Evolutionary conservation across 2,797 vertebrate species (phyloP).

Genomic region (Coccyzus lansbergi): DNA sequence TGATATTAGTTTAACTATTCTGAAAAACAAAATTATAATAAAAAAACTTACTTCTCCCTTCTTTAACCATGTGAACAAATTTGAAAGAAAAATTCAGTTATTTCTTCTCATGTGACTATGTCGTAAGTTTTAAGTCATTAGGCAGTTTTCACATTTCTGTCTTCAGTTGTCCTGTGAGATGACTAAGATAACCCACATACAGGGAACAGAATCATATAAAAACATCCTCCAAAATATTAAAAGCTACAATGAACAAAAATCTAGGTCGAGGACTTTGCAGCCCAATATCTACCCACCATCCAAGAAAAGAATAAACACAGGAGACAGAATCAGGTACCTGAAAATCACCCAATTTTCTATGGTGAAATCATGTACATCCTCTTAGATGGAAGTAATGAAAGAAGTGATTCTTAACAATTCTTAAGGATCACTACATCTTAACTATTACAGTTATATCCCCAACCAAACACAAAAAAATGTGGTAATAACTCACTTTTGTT

Average conservation of each 20-base stretch:
- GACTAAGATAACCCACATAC: not conserved
- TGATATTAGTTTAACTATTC: not conserved
- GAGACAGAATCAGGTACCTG: not conserved
- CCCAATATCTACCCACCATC: not conserved
- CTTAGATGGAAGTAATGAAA: not conserved
- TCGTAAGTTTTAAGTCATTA: not conserved
- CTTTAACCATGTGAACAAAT: not conserved
- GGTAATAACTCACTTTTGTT: not conserved
- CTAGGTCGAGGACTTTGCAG: not conserved
- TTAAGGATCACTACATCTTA: not conserved
- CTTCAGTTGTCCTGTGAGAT: not conserved
- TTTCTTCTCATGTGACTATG: not conserved
- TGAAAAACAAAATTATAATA: not conserved
- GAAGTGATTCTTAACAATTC: not conserved
- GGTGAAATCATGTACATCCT: not conserved
- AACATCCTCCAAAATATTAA: not conserved
- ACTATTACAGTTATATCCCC: not conserved
- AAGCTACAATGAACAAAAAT: not conserved
- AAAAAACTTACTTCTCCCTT: not conserved
- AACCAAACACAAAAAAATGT: not conserved
- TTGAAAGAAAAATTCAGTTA: not conserved
- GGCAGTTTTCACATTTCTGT: not conserved
- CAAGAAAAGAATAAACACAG: not conserved
- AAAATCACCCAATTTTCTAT: not conserved
- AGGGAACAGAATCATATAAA: not conserved